Evolutionary conservation across 2,888 invertebrate species (phyloP), one percentile per base, ranked within the genome.

Genomic region (Drosophila anomalata): DNA sequence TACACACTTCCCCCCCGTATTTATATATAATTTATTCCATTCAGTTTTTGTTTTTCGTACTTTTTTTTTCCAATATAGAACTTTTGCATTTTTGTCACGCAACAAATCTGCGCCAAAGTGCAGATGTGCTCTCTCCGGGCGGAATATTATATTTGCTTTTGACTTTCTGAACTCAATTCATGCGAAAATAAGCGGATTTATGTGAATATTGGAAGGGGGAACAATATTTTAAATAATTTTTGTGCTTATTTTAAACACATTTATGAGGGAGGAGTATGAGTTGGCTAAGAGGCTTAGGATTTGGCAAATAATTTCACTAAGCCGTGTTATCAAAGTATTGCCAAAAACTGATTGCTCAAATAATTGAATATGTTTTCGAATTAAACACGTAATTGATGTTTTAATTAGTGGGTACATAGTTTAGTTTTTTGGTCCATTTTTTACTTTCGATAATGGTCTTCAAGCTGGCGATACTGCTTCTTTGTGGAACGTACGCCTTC

Each of bases 131-230:
- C 67, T 67, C 24, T 65, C 55, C 26, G 41, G 41, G 52, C 36
- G 50, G 50, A 58, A 54, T 67, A 44, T 59, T 54, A 54, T 54
- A 63, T 67, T 56, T 69, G 48, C 66, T 68, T 44, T 48, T 69
- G 66, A 70, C 66, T 67, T 69, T 69, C 56, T 51, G 54, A 55
- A 72, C 51, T 62, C 73, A 70, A 70, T 62, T 70, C 73, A 70
- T 61, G 73, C 52, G 52, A 56, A 53, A 53, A 68, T 78, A 71
- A 68, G 62, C 67, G 58, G 51, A 57, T 68, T 69, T 57, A 31
- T 62, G 11, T 47, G 39, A 42, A 52, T 22, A n/a, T 42, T 14
- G 2, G 24, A 31, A 42, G 12, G 44, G 60, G 29, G 48, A 36
- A 29, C 22, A 36, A 22, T 46, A 41, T 58, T 52, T 24, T 24